A percentile compares a stretch with the other conserved stretches of the same genome.
Evolutionary conservation across 2,797 vertebrate species (phyloP).

Genomic region (Protonibea diacanthus): DNA sequence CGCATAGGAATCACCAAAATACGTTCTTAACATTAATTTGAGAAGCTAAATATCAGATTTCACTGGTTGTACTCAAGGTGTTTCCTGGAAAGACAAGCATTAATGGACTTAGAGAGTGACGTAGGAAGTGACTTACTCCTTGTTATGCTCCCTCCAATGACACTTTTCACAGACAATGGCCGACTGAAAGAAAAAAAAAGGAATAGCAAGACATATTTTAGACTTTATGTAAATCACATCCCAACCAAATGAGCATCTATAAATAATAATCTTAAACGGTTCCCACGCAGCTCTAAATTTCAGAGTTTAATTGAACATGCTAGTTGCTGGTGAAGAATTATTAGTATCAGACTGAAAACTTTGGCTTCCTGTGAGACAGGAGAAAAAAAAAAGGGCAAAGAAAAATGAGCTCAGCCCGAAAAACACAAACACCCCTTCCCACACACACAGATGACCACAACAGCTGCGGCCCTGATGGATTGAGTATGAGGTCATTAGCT

Average conservation of each 20-base stretch:
- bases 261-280: no score
- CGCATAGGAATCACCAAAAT: no score
- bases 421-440: not conserved
- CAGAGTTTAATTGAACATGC: no score
- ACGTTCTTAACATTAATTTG: no score
- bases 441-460: conserved; percentile 14
- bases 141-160: conserved; percentile 92
- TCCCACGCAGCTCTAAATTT: no score
- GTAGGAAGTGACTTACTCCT: conserved; percentile 88
- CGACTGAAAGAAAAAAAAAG: conserved; percentile 83
- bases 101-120: not conserved
- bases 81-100: not conserved
- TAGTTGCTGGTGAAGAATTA: no score
- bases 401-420: conserved; percentile 10
- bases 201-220: not conserved
- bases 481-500: conserved; percentile 58
- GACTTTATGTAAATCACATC: not conserved
- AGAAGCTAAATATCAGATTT: no score
- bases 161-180: conserved; percentile 93
- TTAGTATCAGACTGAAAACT: not conserved
- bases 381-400: not conserved
- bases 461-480: conserved; percentile 44
- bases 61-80: no score
- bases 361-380: not conserved
- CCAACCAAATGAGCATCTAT: not conserved